Base-by-base conservation (phyloP, 2,888 invertebrate genomes). In the Harmothoe impar region DNA sequence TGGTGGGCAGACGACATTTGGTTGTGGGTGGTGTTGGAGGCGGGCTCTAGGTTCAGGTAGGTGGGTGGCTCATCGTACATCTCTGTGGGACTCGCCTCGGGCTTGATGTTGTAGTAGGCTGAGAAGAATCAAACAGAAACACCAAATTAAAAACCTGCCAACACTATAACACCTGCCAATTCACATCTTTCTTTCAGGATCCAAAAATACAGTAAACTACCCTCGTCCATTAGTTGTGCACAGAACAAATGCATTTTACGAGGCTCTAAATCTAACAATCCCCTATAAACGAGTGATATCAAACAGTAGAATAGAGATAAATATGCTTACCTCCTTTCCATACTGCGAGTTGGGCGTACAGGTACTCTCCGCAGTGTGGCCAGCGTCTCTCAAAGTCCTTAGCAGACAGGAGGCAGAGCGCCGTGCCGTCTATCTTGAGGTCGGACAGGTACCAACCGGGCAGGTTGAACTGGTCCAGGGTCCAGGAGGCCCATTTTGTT, bases 271-370 rank as follows among this genome's bases (percentile, higher is more conserved):
- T n/a, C n/a, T n/a, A n/a, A n/a, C n/a, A n/a, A n/a, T n/a, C n/a
- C n/a, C n/a, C n/a, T n/a, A n/a, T n/a, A n/a, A n/a, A n/a, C n/a
- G n/a, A n/a, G n/a, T 43, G 10, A 43, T 43, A 43, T 43, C 10
- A 43, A 43, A 43, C n/a, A n/a, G n/a, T 43, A 43, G 10, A 43
- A 43, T 43, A 43, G 10, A 7, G 5, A 43, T 3, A 7, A 7
- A 7, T 43, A 43, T 43, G 43, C 92, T 92, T 92, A 95, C 95
- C 98, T 91, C 98, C 98, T 96, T 98, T 98, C 98, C 98, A 98
- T 94, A 98, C 98, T 96, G 98, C 98, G 94, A 98, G 96, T 95
- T 98, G 98, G 43, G 98, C 98, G 96, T 97, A 97, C 92, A 98
- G 96, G 94, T 98, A 98, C 95, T 98, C 97, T 12, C 94, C 94